Evolutionary conservation across 2,113 vertebrate genomes (phyloP), one percentile per base, ranked within the genome.

Genomic region (Hydropotes inermis): DNA sequence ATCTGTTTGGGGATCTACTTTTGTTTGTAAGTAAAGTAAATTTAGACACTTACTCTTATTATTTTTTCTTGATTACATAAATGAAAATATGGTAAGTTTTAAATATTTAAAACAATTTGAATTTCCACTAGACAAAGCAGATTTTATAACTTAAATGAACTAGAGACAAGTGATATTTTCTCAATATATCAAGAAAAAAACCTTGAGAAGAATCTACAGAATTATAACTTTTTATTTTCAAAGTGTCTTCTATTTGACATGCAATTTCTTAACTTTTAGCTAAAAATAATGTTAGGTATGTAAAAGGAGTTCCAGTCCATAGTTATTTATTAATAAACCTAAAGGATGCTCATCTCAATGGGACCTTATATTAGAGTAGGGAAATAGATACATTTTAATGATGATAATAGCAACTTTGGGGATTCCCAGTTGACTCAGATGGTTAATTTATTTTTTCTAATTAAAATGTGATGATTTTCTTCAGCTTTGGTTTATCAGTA

Each of bases 61-160:
- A 82, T 92, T 78, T 60, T 58, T 89, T 58, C 50, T 89, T 94
- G 36, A 74, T 90, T 87, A 84, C 30, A 50, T 85, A 67, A 94
- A 79, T 74, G n/a, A 86, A 95, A 91, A 70, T 36, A 93, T 97
- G 52, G 23, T 30, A 30, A 30, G 19, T 87, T 89, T 95, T 61
- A 90, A 83, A 87, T 23, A 58, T 89, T n/a, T 87, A 96, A 90
- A 50, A 52, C 55, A 67, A 76, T 79, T 89, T 17, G 21, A 76
- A 89, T 93, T 96, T 45, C 57, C 28, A 61, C 10, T 52, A 94
- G 79, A 61, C 13, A 36, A 50, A 85, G 82, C 54, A 82, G 52
- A 16, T 91, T 83, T 95, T 43, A 60, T 9, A 92, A 61, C 27
- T 89, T 91, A 89, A 94, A 97, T 86, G 91, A 36, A 9, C 43